A percentile compares a stretch with the other conserved stretches of the same genome.
phyloP scores from a whole-genome alignment of 2,888 invertebrate genomes.

The Mesorhabditis spiculigera region DNA sequence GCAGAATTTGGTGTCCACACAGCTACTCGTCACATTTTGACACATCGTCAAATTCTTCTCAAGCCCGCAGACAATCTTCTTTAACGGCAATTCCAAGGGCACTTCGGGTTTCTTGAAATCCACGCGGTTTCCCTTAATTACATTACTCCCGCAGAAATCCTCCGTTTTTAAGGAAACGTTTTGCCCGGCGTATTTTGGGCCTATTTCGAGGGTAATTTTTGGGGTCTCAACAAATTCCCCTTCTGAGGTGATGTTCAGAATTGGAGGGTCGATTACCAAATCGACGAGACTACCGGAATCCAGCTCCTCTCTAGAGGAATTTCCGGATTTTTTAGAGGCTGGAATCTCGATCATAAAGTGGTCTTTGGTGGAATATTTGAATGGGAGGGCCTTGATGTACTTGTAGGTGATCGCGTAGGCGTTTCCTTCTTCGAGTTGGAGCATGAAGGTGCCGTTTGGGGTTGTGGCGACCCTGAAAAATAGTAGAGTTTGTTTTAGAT shows the following conservation, averaged over 20 bases:
- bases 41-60: neutral
- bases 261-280: neutral
- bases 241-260: slow-evolving; percentile 15
- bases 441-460: slow-evolving; percentile 35
- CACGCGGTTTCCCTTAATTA: neutral
- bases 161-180: slow-evolving; percentile 42
- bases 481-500: no score
- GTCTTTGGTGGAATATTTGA: slow-evolving; percentile 37
- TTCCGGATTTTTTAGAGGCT: slow-evolving; percentile 22
- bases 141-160: slow-evolving; percentile 39
- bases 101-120: neutral
- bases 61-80: neutral
- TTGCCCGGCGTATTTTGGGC: slow-evolving; percentile 16
- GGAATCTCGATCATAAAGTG: slow-evolving; percentile 35
- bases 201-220: slow-evolving; percentile 17
- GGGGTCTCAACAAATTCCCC: slow-evolving; percentile 20
- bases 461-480: slow-evolving; percentile 33
- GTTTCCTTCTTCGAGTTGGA: slow-evolving; percentile 43
- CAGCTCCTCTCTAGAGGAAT: neutral
- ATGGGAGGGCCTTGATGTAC: slow-evolving; percentile 46
- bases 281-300: neutral
- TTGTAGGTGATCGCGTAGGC: slow-evolving; percentile 51
- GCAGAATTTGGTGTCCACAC: neutral
- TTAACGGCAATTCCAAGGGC: neutral
- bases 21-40: neutral